A percentile compares a stretch with the other conserved stretches of the same genome.
Evolutionary conservation across 1,140 invertebrate genomes (phyloP).

Genomic region (Heliconius himera): DNA sequence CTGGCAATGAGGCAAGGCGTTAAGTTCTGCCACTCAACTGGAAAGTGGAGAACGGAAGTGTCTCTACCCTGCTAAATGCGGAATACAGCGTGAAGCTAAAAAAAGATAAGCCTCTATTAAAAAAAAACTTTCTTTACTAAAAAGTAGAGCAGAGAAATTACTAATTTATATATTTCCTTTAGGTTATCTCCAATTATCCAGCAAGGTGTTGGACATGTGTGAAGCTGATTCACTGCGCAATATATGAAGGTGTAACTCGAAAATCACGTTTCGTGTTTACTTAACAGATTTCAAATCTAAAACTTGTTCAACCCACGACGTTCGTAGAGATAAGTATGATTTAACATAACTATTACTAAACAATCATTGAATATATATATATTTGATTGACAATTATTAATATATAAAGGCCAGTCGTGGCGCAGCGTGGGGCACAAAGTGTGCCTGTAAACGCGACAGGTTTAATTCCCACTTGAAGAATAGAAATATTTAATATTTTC

Average conservation of each 20-base stretch:
- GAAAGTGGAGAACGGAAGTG: too few relatives aligned
- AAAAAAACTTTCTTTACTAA: neutral
- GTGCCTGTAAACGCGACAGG: too few relatives aligned
- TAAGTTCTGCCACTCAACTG: too few relatives aligned
- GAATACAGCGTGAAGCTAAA: too few relatives aligned
- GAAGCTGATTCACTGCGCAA: constrained; percentile 14
- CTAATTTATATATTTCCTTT: neutral
- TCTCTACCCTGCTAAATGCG: too few relatives aligned
- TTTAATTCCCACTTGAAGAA: too few relatives aligned
- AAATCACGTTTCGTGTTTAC: constrained; percentile 44
- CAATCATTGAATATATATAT: neutral
- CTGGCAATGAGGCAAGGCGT: too few relatives aligned
- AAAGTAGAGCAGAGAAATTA: neutral
- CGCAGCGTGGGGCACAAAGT: too few relatives aligned
- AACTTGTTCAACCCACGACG: constrained; percentile 43
- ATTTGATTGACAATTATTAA: too few relatives aligned
- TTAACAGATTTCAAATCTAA: constrained; percentile 42
- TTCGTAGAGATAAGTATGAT: constrained; percentile 35
- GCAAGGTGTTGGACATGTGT: neutral
- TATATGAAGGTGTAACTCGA: constrained; percentile 38
- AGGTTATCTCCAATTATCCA: neutral
- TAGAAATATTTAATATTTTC: too few relatives aligned
- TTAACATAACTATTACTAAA: constrained; percentile 25
- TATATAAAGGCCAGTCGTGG: too few relatives aligned
- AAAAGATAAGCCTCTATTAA: too few relatives aligned